A percentile compares a stretch with the other conserved stretches of the same genome.
Conservation (phyloP, 2,797 vertebrate genomes). For the Caiman crocodilus region DNA sequence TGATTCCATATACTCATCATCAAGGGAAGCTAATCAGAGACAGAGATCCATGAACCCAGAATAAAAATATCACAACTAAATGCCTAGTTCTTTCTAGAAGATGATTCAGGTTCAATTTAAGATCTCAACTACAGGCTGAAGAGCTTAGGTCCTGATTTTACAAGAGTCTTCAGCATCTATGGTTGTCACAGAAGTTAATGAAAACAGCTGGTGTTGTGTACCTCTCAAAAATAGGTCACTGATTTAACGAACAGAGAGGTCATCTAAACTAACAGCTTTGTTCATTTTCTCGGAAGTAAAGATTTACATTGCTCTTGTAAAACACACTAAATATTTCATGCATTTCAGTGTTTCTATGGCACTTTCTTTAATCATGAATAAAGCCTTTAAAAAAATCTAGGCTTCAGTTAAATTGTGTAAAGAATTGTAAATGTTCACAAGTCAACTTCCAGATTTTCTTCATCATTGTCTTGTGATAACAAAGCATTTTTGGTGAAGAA, state of each 20-base stretch:
- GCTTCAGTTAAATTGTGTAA: conserved; percentile 50
- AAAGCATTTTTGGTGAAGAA: conserved; percentile 16
- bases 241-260: not conserved
- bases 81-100: conserved; percentile 19
- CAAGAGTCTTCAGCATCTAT: accelerated
- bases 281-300: conserved; percentile 28
- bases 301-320: not conserved
- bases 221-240: not conserved
- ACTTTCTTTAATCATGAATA: conserved; percentile 60
- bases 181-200: not conserved
- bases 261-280: not conserved
- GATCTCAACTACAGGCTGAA: not conserved
- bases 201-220: not conserved
- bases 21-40: conserved; percentile 28
- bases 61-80: not conserved
- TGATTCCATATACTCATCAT: conserved; percentile 28
- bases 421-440: conserved; percentile 43
- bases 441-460: conserved; percentile 53
- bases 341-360: conserved; percentile 1
- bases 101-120: conserved; percentile 15
- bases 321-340: conserved; percentile 27
- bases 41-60: not conserved
- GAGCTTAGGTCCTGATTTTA: not conserved
- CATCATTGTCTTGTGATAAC: conserved; percentile 3
- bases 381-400: conserved; percentile 31